Evolutionary conservation across 2,113 vertebrate species (phyloP), one percentile per base, ranked within the genome.

Genomic region (Dipodomys ordii): DNA sequence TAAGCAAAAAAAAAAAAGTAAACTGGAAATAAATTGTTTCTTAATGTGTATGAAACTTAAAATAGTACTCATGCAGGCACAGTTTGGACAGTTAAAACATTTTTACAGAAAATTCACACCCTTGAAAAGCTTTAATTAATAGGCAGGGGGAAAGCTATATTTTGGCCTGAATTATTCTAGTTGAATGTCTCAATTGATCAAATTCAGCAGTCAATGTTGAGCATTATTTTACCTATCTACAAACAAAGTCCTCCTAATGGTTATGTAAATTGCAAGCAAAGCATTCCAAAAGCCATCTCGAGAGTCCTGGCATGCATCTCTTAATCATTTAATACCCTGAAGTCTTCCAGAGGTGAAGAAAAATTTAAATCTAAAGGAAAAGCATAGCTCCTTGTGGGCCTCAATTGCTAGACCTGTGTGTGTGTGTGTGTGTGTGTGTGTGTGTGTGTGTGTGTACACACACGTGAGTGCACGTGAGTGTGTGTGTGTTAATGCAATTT

Each of bases 321-420:
- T 94, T 60, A 3, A 46, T 90, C 69, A 91, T 72, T 90, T 78
- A 90, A 95, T 88, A 94, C 35, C 1, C 30, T 6, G 62, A 73
- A 85, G n/a, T 7, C 25, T 80, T 92, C 22, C 18, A 78, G 87
- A 95, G 81, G n/a, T 88, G 28, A 74, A 90, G 35, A 44, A 67
- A 93, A 88, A 95, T 86, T 90, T 64, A 46, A 32, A 44, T 91
- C 83, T 74, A 90, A 94, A 67, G 81, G 60, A 3, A 92, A 92
- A 62, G 39, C 67, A 83, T 11, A 46, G 13, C 57, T 87, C 30
- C 60, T 60, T 11, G 2, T 44, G 68, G 83, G 32, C 32, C 81
- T 85, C 62, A 65, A 11, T 20, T 85, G 5, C 53, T 49, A 49
- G n/a, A 46, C 0, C 30, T 60, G 3, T 68, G 53, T 22, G 39